phyloP scores from a whole-genome alignment of 2,113 vertebrate genomes.

The Sigmodon hispidus region DNA sequence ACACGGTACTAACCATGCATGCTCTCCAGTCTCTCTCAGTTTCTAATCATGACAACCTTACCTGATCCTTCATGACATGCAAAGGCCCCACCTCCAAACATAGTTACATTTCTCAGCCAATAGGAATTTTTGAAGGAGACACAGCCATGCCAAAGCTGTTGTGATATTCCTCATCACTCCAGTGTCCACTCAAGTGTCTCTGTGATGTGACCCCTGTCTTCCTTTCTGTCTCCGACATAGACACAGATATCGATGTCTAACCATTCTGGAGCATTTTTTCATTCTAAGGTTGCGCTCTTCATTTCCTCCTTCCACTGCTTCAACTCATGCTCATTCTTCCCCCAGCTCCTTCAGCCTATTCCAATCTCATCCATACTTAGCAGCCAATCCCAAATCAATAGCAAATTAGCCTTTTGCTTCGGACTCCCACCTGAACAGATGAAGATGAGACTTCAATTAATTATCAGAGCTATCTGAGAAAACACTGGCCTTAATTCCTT shows the following conservation, averaged over 20 bases:
- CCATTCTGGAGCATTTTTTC: not conserved
- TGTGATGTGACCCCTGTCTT: not conserved
- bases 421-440: not conserved
- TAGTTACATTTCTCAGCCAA: not conserved
- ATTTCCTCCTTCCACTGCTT: not conserved
- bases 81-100: not conserved
- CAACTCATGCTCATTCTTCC: not conserved
- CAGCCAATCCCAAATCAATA: not conserved
- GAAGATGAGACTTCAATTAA: not conserved
- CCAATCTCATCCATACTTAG: not conserved
- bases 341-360: not conserved
- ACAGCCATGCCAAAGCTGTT: not conserved
- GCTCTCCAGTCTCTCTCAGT: not conserved
- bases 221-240: not conserved
- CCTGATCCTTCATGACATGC: not conserved
- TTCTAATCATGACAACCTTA: not conserved
- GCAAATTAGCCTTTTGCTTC: not conserved
- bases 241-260: not conserved
- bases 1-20: accelerated
- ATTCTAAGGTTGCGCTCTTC: not conserved
- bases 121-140: not conserved
- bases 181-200: not conserved
- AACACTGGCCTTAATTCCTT: not conserved
- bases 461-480: not conserved
- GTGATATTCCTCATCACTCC: not conserved